Evolutionary conservation across 2,113 vertebrate species (phyloP).

Genomic region (Psophia crepitans): DNA sequence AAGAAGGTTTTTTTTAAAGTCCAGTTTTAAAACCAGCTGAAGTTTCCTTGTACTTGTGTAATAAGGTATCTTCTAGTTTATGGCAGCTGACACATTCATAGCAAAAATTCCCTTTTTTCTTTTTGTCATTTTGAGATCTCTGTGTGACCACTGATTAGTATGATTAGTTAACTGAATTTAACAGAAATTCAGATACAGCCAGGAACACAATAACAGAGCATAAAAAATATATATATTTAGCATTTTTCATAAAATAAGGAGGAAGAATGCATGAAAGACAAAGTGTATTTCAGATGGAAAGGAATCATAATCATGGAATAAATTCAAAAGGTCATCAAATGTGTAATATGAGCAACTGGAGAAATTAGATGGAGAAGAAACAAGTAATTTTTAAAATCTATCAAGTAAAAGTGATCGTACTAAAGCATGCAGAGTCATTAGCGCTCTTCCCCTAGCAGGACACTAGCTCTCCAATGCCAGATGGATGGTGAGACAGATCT

Average conservation of each 20-base stretch:
- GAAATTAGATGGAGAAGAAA: neutral
- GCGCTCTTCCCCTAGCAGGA: neutral
- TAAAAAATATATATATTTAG: neutral
- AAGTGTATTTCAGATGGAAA: neutral
- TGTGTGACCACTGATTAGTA: neutral
- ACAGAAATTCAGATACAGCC: neutral
- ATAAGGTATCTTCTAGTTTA: neutral
- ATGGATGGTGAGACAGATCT: too few species aligned
- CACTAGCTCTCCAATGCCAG: neutral
- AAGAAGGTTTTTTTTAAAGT: accelerated
- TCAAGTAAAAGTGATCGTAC: neutral
- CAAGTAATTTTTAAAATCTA: neutral
- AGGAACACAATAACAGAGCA: neutral
- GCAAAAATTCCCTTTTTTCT: neutral
- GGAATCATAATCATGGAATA: neutral
- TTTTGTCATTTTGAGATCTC: neutral
- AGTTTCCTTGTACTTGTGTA: neutral
- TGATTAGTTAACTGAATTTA: neutral
- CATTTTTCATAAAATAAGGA: neutral
- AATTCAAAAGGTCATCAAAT: neutral
- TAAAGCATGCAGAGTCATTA: neutral
- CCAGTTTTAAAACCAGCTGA: neutral
- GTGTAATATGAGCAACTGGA: neutral
- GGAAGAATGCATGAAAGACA: neutral
- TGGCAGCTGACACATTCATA: neutral